Percentiles rank a stretch among this genome's conserved stretches.
These are phyloP conservation scores for Plebejus anna DNA, from an alignment of 2,888 invertebrate genomes.

Conservation along the genomic window DNA sequence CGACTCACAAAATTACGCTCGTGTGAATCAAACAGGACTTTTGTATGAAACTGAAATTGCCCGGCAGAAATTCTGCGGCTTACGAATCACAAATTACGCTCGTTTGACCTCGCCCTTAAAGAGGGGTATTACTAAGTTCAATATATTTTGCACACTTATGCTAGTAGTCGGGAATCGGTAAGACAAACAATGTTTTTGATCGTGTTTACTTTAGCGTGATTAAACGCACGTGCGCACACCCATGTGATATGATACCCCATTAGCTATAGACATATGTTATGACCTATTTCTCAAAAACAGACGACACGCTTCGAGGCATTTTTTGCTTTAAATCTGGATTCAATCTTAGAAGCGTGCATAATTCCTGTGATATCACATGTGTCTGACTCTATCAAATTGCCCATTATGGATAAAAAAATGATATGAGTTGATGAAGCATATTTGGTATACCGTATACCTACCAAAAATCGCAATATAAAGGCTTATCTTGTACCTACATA, in stretches of 20 bases:
- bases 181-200: constrained; percentile 41
- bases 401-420: neutral
- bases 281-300: constrained; percentile 22
- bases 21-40: too few relatives aligned
- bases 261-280: constrained; percentile 30
- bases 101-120: too few relatives aligned
- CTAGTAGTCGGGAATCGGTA: neutral
- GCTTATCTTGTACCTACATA: too few relatives aligned
- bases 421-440: too few relatives aligned
- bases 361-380: neutral
- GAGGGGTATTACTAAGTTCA: neutral
- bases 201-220: constrained; percentile 58
- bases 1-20: too few relatives aligned
- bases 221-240: constrained; percentile 64
- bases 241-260: constrained; percentile 38
- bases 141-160: constrained; percentile 15
- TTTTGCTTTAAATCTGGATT: constrained; percentile 15
- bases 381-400: neutral
- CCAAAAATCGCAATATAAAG: too few relatives aligned
- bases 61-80: too few relatives aligned
- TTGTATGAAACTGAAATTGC: too few relatives aligned
- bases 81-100: too few relatives aligned
- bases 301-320: constrained; percentile 13
- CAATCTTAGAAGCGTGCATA: constrained; percentile 7
- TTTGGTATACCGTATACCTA: too few relatives aligned